Base-by-base conservation (phyloP, 1,140 invertebrate species). In the Eriocheir sinensis region DNA sequence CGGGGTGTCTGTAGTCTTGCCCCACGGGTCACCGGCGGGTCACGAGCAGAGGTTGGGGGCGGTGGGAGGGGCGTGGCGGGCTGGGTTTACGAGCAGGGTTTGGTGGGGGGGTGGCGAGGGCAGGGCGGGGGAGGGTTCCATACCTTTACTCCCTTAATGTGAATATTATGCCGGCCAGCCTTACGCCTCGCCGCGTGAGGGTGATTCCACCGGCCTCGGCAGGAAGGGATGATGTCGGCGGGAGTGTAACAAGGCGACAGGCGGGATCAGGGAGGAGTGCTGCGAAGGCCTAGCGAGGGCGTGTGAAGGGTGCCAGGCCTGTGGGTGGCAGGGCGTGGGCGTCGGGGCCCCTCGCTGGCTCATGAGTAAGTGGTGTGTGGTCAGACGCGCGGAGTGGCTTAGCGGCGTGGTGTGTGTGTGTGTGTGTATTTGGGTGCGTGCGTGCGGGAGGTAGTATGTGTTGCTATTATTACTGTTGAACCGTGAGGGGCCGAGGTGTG, bases 81-180 rank as follows among this genome's bases (percentile, higher is more conserved):
- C 80, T 36, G 38, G 83, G 83, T 93, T 93, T 93, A 93, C 32
- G 91, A 93, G 40, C 53, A 60, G 9, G 60, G 89, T 2, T 53
- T 32, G 44, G 32, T 36, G 48, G 53, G 91, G 53, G 36, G 41
- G 91, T 83, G 21, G 32, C 32, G 36, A 48, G 80, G 2, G n/a
- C 40, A 30, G 80, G 38, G 83, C 60, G 85, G 41, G 91, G 80
- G 80, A 86, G 91, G 91, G 85, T 53, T 93, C 91, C 91, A 93
- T 93, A 80, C 44, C 80, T 85, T 41, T 81, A 34, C 36, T 44
- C 81, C 27, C 15, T 93, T 93, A 93, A 93, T 93, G 91, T 41
- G 80, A 48, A 86, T 93, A 93, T 93, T 93, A 93, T 93, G 80
- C 91, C n/a, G 80, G 60, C 21, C 60, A 72, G 60, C 60, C 60